These are phyloP conservation scores for Drosophila neonasuta DNA, from an alignment of 2,888 invertebrate species.

Conservation along the genomic window DNA sequence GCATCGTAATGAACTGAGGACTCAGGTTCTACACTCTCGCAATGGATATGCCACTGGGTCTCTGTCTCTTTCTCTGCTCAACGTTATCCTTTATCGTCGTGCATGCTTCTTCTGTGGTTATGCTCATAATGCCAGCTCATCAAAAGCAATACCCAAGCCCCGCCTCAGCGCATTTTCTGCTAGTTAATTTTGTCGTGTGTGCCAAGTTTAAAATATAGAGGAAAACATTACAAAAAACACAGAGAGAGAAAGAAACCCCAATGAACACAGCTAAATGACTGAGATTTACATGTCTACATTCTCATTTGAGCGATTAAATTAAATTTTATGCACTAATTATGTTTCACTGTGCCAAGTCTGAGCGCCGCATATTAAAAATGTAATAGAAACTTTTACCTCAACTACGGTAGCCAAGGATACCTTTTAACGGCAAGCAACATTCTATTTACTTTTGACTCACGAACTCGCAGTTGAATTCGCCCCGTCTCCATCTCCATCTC, in stretches of 20 bases:
- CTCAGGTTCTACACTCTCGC: conserved; percentile 7
- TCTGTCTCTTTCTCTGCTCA: conserved; percentile 9
- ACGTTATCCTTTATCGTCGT: conserved; percentile 43
- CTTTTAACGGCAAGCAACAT: conserved; percentile 15
- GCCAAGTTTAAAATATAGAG: conserved; percentile 39
- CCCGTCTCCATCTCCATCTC: not conserved
- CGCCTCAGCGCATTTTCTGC: conserved; percentile 32
- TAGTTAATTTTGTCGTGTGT: conserved; percentile 47
- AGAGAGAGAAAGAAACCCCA: not conserved
- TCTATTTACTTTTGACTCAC: conserved; percentile 31
- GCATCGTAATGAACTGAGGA: conserved; percentile 35
- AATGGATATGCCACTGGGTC: not conserved
- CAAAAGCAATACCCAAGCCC: conserved; percentile 30
- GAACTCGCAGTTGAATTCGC: not conserved
- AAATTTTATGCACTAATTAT: conserved; percentile 48
- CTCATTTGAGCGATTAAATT: conserved; percentile 45
- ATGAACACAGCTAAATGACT: conserved; percentile 31
- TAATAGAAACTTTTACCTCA: conserved; percentile 43
- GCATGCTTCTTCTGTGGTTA: conserved; percentile 27
- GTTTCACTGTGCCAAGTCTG: conserved; percentile 8
- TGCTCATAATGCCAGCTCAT: conserved; percentile 46
- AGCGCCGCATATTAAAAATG: conserved; percentile 42
- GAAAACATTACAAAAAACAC: not conserved
- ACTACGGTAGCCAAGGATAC: conserved; percentile 30
- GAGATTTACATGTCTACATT: conserved; percentile 40